A percentile compares a stretch with the other conserved stretches of the same genome.
These are phyloP conservation scores for Mimumesa dahlbomi DNA, from an alignment of 2,888 invertebrate genomes.

Conservation along the genomic window DNA sequence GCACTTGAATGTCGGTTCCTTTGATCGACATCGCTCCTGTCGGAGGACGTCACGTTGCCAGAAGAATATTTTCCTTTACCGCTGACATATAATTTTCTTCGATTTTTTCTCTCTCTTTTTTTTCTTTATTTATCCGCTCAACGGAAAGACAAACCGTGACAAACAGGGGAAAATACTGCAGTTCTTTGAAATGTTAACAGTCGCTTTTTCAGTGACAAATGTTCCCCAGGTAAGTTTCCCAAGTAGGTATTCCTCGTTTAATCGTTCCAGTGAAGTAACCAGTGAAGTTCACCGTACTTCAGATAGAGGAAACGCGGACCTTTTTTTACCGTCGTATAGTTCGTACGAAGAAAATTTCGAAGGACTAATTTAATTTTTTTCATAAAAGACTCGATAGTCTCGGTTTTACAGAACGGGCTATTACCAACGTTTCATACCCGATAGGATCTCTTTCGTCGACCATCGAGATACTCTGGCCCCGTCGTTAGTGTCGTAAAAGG, in stretches of 20 bases:
- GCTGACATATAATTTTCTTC: conserved; percentile 5
- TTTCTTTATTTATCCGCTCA: too few relatives aligned
- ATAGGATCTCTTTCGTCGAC: conserved; percentile 29
- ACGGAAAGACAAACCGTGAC: too few relatives aligned
- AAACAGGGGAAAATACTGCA: too few relatives aligned
- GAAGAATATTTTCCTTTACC: conserved; percentile 14
- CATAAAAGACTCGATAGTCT: too few relatives aligned
- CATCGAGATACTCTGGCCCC: conserved; percentile 24
- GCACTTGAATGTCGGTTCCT: conserved; percentile 33
- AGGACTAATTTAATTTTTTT: too few relatives aligned
- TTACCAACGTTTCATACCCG: conserved; percentile 35
- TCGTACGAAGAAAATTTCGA: not conserved
- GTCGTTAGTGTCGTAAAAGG: conserved; percentile 44
- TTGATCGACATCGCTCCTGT: conserved; percentile 26
- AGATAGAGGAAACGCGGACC: too few relatives aligned
- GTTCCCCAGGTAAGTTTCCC: not conserved
- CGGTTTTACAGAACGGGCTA: too few relatives aligned
- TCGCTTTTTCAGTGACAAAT: not conserved
- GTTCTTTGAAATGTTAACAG: too few relatives aligned
- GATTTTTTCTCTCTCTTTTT: too few relatives aligned
- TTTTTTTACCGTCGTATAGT: not conserved
- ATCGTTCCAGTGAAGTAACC: not conserved
- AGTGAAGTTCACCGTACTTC: too few relatives aligned
- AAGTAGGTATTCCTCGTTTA: not conserved
- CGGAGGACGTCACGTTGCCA: conserved; percentile 6